These are phyloP conservation scores for Megalopta genalis DNA, from an alignment of 1,140 invertebrate species.

Conservation along the genomic window DNA sequence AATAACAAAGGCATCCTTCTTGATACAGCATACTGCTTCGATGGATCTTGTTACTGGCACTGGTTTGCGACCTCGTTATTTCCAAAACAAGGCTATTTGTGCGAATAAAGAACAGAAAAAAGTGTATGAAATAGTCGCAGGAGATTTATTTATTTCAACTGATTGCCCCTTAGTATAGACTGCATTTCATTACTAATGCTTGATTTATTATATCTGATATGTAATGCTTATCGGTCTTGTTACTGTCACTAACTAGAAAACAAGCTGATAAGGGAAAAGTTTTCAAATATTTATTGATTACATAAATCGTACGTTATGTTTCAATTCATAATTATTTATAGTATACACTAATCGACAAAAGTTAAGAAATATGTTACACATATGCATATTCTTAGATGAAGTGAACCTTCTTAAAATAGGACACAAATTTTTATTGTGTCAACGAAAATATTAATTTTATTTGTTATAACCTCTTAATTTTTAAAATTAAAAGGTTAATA, in stretches of 20 bases:
- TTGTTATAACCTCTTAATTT: no score
- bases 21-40: constrained; percentile 48
- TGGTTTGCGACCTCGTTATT: constrained; percentile 60
- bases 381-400: no score
- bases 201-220: constrained; percentile 6
- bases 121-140: constrained; percentile 4
- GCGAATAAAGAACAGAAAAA: background rate
- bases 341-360: no score
- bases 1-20: constrained; percentile 57
- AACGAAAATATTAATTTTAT: no score
- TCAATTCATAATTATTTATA: no score
- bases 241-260: background rate
- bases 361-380: no score
- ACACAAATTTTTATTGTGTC: no score
- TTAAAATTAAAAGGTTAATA: no score
- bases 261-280: no score
- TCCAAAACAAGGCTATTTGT: constrained; percentile 44
- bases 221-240: background rate
- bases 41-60: constrained; percentile 55
- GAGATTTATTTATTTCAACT: constrained; percentile 51
- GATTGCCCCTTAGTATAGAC: constrained; percentile 1
- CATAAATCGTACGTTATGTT: no score
- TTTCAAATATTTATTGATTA: no score
- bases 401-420: no score
- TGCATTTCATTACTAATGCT: constrained; percentile 35